Evolutionary conservation across 2,888 invertebrate species (phyloP).

Genomic region (Apotomis capreana): DNA sequence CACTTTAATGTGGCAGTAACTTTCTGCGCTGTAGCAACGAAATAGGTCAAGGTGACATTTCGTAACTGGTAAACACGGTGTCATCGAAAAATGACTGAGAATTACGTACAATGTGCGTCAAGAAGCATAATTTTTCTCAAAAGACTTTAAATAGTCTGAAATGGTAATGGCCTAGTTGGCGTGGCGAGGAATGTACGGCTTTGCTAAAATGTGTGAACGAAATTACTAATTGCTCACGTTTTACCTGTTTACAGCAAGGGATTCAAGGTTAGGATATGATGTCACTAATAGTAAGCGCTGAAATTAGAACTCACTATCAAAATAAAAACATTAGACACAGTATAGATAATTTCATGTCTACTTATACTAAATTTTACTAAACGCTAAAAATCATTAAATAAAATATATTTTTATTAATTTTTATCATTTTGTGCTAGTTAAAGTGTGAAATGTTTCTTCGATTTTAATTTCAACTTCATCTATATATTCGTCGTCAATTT

Average conservation of each 20-base stretch:
- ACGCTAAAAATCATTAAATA: no score
- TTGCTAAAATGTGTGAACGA: conserved; percentile 14
- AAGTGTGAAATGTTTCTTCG: no score
- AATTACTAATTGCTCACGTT: conserved; percentile 14
- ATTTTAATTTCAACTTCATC: no score
- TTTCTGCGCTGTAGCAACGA: conserved; percentile 15
- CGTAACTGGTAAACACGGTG: conserved; percentile 28
- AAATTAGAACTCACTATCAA: no score
- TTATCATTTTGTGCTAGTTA: no score
- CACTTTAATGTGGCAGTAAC: conserved; percentile 32
- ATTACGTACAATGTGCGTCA: conserved; percentile 3
- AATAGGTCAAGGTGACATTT: conserved; percentile 37
- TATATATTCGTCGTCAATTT: no score
- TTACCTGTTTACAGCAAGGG: neutral
- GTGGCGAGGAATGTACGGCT: conserved; percentile 6
- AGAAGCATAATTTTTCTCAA: conserved; percentile 8
- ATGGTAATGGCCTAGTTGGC: conserved; percentile 28
- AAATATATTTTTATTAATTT: no score
- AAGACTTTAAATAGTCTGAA: conserved; percentile 9
- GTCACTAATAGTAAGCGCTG: neutral
- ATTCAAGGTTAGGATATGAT: neutral
- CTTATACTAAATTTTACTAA: no score
- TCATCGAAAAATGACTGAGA: conserved; percentile 29
- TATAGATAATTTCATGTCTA: no score
- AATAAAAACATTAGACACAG: no score